A percentile compares a stretch with the other conserved stretches of the same genome.
These are phyloP conservation scores for Vandiemenella viatica DNA, from an alignment of 2,888 invertebrate genomes.

Conservation along the genomic window DNA sequence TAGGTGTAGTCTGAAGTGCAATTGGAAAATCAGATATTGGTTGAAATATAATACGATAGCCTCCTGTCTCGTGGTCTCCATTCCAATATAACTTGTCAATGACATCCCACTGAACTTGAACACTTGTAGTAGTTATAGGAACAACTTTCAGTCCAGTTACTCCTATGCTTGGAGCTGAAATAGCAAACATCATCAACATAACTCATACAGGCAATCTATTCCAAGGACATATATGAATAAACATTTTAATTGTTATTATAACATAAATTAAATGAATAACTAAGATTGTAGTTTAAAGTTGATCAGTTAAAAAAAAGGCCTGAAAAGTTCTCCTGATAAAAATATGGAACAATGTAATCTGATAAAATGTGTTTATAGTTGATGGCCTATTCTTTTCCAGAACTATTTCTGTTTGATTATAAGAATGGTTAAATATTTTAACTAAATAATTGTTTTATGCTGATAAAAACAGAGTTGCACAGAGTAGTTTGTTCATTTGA, in stretches of 20 bases:
- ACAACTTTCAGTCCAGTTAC: conserved; percentile 72
- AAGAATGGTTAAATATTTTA: too few relatives aligned
- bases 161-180: conserved; percentile 65
- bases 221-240: too few relatives aligned
- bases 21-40: conserved; percentile 79
- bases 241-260: background rate
- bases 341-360: background rate
- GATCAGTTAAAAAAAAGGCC: too few relatives aligned
- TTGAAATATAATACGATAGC: conserved; percentile 79
- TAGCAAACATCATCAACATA: too few relatives aligned
- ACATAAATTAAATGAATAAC: too few relatives aligned
- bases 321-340: background rate
- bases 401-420: too few relatives aligned
- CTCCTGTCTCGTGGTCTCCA: conserved; percentile 74
- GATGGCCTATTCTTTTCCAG: too few relatives aligned
- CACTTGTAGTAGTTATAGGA: conserved; percentile 87
- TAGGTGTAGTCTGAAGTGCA: conserved; percentile 66
- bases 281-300: background rate
- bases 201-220: conserved; percentile 1
- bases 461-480: too few relatives aligned
- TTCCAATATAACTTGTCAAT: conserved; percentile 69
- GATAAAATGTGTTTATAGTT: too few relatives aligned
- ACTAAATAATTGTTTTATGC: too few relatives aligned
- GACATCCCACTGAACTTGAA: conserved; percentile 80
- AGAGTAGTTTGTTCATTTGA: too few relatives aligned